phyloP scores from a whole-genome alignment of 2,113 vertebrate species.

The Microtus richardsoni region DNA sequence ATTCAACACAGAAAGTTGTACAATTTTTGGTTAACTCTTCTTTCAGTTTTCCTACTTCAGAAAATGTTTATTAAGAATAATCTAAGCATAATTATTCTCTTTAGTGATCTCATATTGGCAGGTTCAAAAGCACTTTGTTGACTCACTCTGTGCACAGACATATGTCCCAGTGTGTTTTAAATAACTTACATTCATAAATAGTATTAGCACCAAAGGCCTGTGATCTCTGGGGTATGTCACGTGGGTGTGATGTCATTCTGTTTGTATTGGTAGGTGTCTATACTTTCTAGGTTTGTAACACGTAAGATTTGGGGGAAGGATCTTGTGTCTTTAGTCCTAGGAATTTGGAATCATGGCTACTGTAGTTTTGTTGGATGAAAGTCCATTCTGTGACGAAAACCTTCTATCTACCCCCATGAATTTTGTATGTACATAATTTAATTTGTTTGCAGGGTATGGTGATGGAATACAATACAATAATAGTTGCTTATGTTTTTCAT shows the following conservation, averaged over 20 bases:
- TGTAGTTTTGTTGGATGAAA: background rate
- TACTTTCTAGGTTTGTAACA: background rate
- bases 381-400: background rate
- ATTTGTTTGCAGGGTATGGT: background rate
- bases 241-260: background rate
- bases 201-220: background rate
- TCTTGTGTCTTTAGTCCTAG: background rate
- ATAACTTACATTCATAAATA: background rate
- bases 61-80: slow-evolving; percentile 48
- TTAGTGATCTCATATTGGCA: background rate
- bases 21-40: slow-evolving; percentile 45
- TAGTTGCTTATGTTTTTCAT: background rate
- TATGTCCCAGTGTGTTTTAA: background rate
- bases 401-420: background rate
- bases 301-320: background rate
- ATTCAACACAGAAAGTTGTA: slow-evolving; percentile 49
- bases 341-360: slow-evolving; percentile 9
- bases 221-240: background rate
- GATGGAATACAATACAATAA: background rate
- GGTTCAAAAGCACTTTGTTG: background rate
- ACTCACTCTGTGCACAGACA: background rate
- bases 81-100: slow-evolving; percentile 18
- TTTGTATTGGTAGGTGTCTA: background rate
- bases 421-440: slow-evolving; percentile 41
- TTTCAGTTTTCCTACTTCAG: background rate